Evolutionary conservation across 2,797 vertebrate species (phyloP).

Genomic region (Mormyrops attenuatus): DNA sequence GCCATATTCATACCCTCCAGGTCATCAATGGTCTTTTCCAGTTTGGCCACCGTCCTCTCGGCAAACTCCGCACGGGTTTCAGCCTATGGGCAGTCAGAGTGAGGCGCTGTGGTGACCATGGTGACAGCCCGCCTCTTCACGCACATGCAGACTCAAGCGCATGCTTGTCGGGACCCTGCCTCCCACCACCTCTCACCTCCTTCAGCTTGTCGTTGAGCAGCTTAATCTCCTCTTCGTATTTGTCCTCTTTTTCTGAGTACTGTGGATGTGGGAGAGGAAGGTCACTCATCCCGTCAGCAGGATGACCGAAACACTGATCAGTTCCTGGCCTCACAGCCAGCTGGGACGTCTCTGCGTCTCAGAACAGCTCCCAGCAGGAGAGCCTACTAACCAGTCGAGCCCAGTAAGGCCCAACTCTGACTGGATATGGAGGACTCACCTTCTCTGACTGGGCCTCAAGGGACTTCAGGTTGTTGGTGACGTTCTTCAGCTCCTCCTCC

Average conservation of each 20-base stretch:
- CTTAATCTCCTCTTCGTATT: constrained; percentile 98
- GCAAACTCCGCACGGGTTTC: constrained; percentile 98
- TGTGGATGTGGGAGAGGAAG: constrained; percentile 47
- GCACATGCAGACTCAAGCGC: not conserved
- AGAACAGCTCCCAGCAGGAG: not conserved
- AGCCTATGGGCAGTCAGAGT: constrained; percentile 60
- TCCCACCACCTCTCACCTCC: constrained; percentile 51
- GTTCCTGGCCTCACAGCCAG: not conserved
- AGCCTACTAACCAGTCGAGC: not conserved
- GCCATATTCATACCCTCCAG: constrained; percentile 82
- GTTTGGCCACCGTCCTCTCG: constrained; percentile 92
- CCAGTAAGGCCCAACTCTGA: not conserved
- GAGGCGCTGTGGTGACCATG: not conserved
- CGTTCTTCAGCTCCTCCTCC: constrained; percentile 96
- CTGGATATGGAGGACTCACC: constrained; percentile 55
- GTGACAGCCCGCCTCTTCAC: not conserved
- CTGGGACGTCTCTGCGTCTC: not conserved
- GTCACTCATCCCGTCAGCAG: not conserved
- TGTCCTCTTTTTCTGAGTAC: constrained; percentile 99
- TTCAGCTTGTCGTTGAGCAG: constrained; percentile 78
- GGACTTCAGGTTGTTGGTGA: constrained; percentile 97
- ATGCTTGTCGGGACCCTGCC: not conserved
- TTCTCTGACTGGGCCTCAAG: constrained; percentile 96
- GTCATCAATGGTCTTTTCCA: constrained; percentile 97
- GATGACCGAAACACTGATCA: not conserved